These are phyloP conservation scores for Sebastes baramenuke DNA, from an alignment of 2,797 vertebrate species.

Conservation along the genomic window DNA sequence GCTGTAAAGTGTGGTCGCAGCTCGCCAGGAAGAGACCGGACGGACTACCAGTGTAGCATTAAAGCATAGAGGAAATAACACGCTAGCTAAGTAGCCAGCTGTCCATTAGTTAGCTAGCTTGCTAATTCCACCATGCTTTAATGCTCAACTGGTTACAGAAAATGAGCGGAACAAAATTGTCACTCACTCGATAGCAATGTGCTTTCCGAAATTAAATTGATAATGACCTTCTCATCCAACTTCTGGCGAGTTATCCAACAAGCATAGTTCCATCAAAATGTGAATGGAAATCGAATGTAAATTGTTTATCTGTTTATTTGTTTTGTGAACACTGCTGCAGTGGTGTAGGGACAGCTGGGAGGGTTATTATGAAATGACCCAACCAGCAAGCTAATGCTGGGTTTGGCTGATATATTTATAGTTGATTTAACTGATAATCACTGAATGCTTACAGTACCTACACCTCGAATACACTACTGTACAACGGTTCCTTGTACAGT, in stretches of 20 bases:
- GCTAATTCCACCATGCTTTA: too few relatives aligned
- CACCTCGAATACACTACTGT: not conserved
- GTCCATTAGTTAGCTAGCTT: too few relatives aligned
- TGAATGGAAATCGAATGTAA: conserved; percentile 3
- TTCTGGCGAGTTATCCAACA: not conserved
- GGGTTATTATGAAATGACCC: not conserved
- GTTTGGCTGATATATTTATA: not conserved
- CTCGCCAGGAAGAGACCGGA: too few relatives aligned
- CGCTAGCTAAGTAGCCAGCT: too few relatives aligned
- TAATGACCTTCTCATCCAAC: conserved; percentile 17
- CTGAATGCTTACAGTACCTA: not conserved
- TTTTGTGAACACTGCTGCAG: not conserved
- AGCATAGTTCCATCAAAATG: not conserved
- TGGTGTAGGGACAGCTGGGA: not conserved
- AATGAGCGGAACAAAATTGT: too few relatives aligned
- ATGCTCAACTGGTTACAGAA: too few relatives aligned
- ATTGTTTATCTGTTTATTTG: not conserved
- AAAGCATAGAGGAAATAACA: too few relatives aligned
- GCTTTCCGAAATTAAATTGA: not conserved
- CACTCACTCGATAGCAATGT: too few relatives aligned
- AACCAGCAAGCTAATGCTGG: not conserved
- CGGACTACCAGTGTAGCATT: too few relatives aligned
- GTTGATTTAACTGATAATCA: not conserved
- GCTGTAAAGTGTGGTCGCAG: too few relatives aligned
- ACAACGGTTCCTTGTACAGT: conserved; percentile 41